Base-by-base conservation (phyloP, 1,140 invertebrate genomes). In the Drosophila ercepeae region DNA sequence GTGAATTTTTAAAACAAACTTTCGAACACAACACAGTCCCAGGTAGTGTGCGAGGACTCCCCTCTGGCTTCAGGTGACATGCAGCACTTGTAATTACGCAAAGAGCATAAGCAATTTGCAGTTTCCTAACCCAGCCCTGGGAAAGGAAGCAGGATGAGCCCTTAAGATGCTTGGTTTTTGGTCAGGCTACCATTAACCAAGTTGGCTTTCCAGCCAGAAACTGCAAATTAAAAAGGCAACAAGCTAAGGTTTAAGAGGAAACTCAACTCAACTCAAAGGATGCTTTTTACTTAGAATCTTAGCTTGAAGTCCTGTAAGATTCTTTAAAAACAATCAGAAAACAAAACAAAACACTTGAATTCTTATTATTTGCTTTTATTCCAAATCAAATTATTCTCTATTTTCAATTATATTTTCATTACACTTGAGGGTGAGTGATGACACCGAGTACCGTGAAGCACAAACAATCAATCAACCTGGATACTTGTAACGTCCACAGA, bases 31-130 rank as follows among this genome's bases (percentile, higher is more conserved):
- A 23, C 36, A 14, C 19, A 19, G 16, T 6, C 34, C 25, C 42
- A 34, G 32, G 42, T 49, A 65, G 45, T 71, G 59, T 71, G 58
- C n/a, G 64, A 60, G 64, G 13, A 39, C 18, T 8, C 34, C 32
- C 70, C 21, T n/a, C 32, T 6, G 54, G 42, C 29, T 65, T 29
- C 48, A 67, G 61, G 64, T 68, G 32, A 21, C 29, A 53, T 16
- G 29, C 39, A 67, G 39, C 39, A 52, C 21, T 60, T 65, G 61
- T 86, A 84, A 86, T 86, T 86, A 86, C 71, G 76, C 73, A 86
- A 84, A 86, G 81, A 76, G 79, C 79, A 84, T 84, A 72, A 84
- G 58, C 74, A 79, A 75, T 79, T 64, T 67, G 52, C 49, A 54
- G 76, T 59, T n/a, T n/a, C 67, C 9, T 55, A 57, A 71, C 59